These are phyloP conservation scores for Protobothrops flavoviridis DNA, from an alignment of 2,113 vertebrate species.

Conservation along the genomic window DNA sequence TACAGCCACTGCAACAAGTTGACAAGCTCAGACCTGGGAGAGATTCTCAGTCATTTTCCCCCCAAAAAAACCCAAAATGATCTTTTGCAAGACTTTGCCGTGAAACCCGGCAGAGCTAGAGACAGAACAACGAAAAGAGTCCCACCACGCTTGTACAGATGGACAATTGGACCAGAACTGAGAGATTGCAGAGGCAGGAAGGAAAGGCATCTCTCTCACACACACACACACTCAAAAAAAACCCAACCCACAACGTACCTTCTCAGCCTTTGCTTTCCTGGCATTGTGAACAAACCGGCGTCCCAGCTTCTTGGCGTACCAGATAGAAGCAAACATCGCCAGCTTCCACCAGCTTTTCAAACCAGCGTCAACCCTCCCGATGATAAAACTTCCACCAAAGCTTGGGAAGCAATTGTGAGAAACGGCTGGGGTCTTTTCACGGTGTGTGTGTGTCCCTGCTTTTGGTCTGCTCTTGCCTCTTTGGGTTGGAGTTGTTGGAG, in stretches of 20 bases:
- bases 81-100: conserved; percentile 22
- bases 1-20: conserved; percentile 77
- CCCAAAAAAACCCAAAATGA: conserved; percentile 2
- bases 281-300: conserved; percentile 92
- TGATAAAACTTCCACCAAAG: conserved; percentile 62
- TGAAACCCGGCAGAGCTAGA: conserved; percentile 16
- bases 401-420: conserved; percentile 40
- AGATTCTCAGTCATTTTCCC: conserved; percentile 36
- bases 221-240: conserved; percentile 21
- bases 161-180: conserved; percentile 33
- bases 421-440: conserved; percentile 59
- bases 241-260: conserved; percentile 74
- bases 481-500: conserved; percentile 61
- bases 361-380: conserved; percentile 55
- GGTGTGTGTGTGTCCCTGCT: conserved; percentile 62
- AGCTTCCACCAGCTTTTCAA: conserved; percentile 48
- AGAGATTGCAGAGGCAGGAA: conserved; percentile 60
- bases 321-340: conserved; percentile 94
- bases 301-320: conserved; percentile 98
- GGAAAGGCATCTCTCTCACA: conserved; percentile 52
- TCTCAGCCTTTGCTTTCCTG: conserved; percentile 89
- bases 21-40: conserved; percentile 12
- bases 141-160: neutral
- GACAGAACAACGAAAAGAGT: neutral
- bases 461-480: conserved; percentile 59